Base-by-base conservation (phyloP, 2,797 vertebrate genomes). In the Microcaecilia unicolor region DNA sequence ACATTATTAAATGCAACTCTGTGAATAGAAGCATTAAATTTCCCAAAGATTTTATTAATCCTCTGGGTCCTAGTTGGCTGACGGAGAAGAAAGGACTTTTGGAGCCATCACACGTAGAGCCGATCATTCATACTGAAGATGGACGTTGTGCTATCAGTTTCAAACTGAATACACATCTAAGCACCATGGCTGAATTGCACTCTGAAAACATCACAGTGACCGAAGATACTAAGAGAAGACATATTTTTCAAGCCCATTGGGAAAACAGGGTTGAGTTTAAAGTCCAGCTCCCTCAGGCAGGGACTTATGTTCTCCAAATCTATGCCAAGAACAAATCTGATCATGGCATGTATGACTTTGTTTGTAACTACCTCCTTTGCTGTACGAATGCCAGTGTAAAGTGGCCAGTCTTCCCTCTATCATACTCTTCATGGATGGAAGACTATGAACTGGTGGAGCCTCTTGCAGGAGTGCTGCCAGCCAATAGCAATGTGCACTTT, bases 361-460 rank as follows among this genome's bases (percentile, higher is more conserved):
- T 78, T 59, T 85, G 84, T 65, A 87, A 79, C 52, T 88, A 88
- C 57, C 72, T 88, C 33, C 62, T 88, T 42, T 73, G 44, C 22
- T 85, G 85, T 18, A 27, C 58, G 37, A 81, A 86, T 53, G 43
- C 31, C 1, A 63, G 66, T 10, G 78, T 73, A 23, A 72, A 72
- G 52, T 85, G 83, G 84, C 80, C 82, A 0, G 4, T 74, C 29
- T 88, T 84, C 40, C 85, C 85, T 0, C 37, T 64, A 51, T 48
- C 28, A 8, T 86, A 76, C 18, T 46, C 34, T 44, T 52, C 65
- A 31, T 86, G 85, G 85, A 41, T 54, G 2, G 60, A 67, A 8
- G 67, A 69, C 35, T 81, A 74, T 1, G 83, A 84, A 20, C 61
- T 86, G n/a, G 35, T 86, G 28, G 78, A 84, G 55, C 85, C 85